Evolutionary conservation across 2,888 invertebrate genomes (phyloP).

Genomic region (Lamellibrachia columna): DNA sequence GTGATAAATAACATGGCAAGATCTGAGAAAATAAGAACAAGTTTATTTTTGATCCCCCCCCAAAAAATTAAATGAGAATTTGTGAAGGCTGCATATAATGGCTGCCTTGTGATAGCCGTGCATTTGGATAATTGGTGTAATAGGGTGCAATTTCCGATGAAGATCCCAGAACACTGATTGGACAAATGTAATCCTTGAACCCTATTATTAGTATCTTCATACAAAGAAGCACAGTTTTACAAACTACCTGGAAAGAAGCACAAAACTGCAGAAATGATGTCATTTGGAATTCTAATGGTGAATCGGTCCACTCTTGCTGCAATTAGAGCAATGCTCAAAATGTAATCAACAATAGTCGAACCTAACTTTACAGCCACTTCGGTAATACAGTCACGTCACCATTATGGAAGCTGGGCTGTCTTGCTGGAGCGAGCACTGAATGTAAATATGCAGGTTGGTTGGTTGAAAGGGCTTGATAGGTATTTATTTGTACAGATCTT

Average conservation of each 20-base stretch:
- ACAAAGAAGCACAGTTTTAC: not conserved
- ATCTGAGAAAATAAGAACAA: no score
- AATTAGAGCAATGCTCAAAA: not conserved
- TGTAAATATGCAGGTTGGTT: no score
- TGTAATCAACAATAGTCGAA: not conserved
- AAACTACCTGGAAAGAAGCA: not conserved
- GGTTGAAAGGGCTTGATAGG: no score
- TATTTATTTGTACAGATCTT: no score
- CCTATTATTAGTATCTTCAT: not conserved
- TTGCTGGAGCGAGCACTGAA: no score
- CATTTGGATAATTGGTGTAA: not conserved
- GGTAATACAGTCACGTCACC: no score
- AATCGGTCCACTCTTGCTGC: not conserved
- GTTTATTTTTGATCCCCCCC: no score
- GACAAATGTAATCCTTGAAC: not conserved
- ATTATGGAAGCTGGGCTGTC: no score
- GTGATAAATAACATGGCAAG: not conserved
- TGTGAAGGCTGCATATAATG: not conserved
- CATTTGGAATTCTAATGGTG: slow-evolving; percentile 5
- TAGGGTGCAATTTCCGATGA: not conserved
- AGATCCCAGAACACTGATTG: not conserved
- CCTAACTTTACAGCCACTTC: no score
- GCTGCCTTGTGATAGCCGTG: not conserved
- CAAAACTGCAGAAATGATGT: not conserved
- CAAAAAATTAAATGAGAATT: not conserved